Percentiles rank a stretch among this genome's conserved stretches.
Evolutionary conservation across 2,113 vertebrate genomes (phyloP).

Genomic region (Dipodomys spectabilis): DNA sequence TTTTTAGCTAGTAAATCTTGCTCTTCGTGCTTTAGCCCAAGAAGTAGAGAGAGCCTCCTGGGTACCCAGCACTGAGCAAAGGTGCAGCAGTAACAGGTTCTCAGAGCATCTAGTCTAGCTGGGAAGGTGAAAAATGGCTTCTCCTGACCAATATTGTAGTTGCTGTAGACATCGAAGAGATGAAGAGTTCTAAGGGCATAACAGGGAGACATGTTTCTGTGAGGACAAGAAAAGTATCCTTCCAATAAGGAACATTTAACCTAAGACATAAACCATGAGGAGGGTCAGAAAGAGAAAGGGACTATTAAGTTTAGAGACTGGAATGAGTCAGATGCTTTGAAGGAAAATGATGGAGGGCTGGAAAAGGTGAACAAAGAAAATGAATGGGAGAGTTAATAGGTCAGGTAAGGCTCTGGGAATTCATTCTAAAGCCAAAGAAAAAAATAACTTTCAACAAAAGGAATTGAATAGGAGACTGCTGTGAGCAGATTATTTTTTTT

Average conservation of each 20-base stretch:
- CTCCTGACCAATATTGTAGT: too few species aligned
- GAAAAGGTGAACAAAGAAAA: not conserved
- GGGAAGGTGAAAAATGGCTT: not conserved
- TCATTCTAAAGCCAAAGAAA: conserved; percentile 11
- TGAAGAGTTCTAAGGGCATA: not conserved
- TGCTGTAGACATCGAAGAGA: not conserved
- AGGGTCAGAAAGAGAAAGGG: not conserved
- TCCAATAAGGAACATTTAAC: not conserved
- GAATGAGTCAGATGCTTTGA: not conserved
- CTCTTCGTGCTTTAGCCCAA: not conserved
- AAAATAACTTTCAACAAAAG: not conserved
- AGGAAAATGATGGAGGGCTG: conserved; percentile 22
- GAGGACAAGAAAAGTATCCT: not conserved
- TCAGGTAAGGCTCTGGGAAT: not conserved
- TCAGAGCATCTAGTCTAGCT: not conserved
- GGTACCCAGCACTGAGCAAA: not conserved
- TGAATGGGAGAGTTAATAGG: not conserved
- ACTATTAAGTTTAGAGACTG: not conserved
- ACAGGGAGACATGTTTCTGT: not conserved
- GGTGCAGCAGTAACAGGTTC: fast-evolving
- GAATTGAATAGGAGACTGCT: not conserved
- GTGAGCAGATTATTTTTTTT: not conserved
- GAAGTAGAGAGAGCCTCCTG: not conserved
- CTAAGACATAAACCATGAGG: not conserved
- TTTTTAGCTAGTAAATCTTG: not conserved